Conservation (phyloP, 2,797 vertebrate species). For the Chelon labrosus region DNA sequence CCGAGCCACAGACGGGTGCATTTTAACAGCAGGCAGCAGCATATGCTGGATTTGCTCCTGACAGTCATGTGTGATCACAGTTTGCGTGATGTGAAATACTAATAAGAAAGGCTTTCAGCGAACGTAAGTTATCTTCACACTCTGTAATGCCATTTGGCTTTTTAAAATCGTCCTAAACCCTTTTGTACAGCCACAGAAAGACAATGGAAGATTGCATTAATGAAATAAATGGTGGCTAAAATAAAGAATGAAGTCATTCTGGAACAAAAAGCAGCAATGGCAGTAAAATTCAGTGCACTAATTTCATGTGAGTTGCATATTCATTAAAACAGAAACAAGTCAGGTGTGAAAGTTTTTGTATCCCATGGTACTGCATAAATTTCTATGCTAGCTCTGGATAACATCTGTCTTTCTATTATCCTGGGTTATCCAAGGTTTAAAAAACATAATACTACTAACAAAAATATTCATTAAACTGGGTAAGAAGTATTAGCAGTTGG, state of each 20-base stretch:
- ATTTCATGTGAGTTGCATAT: too few species aligned
- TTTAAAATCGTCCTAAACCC: not conserved
- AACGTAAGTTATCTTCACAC: conserved; percentile 8
- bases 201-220: not conserved
- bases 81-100: conserved; percentile 32
- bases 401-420: not conserved
- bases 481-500: not conserved
- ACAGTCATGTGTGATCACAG: conserved; percentile 49
- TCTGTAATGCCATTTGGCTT: not conserved
- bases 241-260: not conserved
- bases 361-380: not conserved
- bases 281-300: too few species aligned
- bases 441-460: not conserved
- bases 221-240: not conserved
- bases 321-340: too few species aligned
- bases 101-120: not conserved
- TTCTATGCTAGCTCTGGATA: not conserved
- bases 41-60: conserved; percentile 51
- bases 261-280: too few species aligned
- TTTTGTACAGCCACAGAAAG: not conserved
- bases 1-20: conserved; percentile 36
- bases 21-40: conserved; percentile 43
- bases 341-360: too few species aligned
- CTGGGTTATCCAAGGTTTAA: not conserved
- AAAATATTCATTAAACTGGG: conserved; percentile 1